Base-by-base conservation (phyloP, 2,888 invertebrate genomes). In the Morinoia aosen region DNA sequence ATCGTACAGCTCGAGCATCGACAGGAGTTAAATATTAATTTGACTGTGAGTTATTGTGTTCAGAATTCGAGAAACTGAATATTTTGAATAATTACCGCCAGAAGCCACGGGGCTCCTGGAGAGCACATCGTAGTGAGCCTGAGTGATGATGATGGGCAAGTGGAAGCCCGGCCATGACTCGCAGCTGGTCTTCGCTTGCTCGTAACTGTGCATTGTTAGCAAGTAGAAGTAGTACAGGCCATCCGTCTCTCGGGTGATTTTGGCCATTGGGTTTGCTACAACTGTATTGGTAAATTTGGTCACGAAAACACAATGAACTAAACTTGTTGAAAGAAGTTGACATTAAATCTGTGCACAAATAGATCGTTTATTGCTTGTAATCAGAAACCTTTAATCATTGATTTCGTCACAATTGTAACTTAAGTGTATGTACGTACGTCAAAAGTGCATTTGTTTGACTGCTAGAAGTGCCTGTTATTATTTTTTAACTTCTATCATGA, bases 201-300 rank as follows among this genome's bases (percentile, higher is more conserved):
- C 39, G 40, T 10, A 40, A 48, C 12, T 12, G 90, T 25, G 5
- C 14, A 40, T 39, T 90, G 39, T 10, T 14, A 0, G 11, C 90
- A 40, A 40, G 90, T 90, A 90, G 90, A 90, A 90, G 90, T 90
- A 90, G 90, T 90, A 90, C 40, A 90, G 90, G 16, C 90, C 90
- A 40, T 90, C 90, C 12, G 25, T 48, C 40, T 16, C 40, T 12
- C 90, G 90, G 40, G 40, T 39, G 40, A 90, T 90, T 39, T 90
- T 76, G 25, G 76, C 19, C 76, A 0, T 33, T 33, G 76, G 76
- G 16, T 76, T 33, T 76, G 76, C 76, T 76, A 33, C 76, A 33
- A 76, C 12, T 76, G 76, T 25, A 76, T 14, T 33, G 33, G 25
- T 48, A 48, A 48, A 48, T 48, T 48, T 48, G 48, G 48, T 48